Base-by-base conservation (phyloP, 2,888 invertebrate genomes). In the Diarsia rubi region DNA sequence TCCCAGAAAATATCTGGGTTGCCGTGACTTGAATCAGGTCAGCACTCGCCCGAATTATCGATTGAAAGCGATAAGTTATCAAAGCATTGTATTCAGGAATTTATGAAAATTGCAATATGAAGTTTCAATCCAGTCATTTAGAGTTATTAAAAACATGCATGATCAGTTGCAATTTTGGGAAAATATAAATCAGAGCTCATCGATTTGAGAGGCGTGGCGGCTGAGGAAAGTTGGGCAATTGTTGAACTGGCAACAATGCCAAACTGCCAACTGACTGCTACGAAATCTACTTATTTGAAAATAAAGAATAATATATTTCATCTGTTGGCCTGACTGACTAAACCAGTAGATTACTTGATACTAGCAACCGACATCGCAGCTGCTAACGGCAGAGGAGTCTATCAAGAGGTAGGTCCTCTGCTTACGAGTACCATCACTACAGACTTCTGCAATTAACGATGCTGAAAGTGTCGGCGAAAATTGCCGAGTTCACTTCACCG, bases 11-110 rank as follows among this genome's bases (percentile, higher is more conserved):
- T n/a, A 27, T n/a, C 21, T 14, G 6, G 65, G 45, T 37, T 45
- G 16, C 21, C 31, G 52, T 52, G 44, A 52, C 31, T 63, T 65
- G 49, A 49, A 75, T 8, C 54, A 37, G 19, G 11, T 9, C 44
- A 52, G 24, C 9, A 37, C 54, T 24, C 31, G 52, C 24, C 21
- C 21, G 16, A 27, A 65, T 47, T 45, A 75, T 37, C 37, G 37
- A 75, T 57, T 45, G 45, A 37, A 66, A 45, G 45, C 45, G 66
- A 54, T 74, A 74, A 49, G 45, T 45, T 74, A 75, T 75, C 49
- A 65, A 31, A n/a, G 44, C 21, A 76, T 37, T 37, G 5, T 52
- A 75, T 75, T 45, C 52, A 14, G 14, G n/a, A 45, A 45, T 54
- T 54, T 52, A 75, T 74, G 45, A 24, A 49, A 75, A 64, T 62